phyloP scores from a whole-genome alignment of 2,888 invertebrate genomes.

The Nesidiocoris tenuis region DNA sequence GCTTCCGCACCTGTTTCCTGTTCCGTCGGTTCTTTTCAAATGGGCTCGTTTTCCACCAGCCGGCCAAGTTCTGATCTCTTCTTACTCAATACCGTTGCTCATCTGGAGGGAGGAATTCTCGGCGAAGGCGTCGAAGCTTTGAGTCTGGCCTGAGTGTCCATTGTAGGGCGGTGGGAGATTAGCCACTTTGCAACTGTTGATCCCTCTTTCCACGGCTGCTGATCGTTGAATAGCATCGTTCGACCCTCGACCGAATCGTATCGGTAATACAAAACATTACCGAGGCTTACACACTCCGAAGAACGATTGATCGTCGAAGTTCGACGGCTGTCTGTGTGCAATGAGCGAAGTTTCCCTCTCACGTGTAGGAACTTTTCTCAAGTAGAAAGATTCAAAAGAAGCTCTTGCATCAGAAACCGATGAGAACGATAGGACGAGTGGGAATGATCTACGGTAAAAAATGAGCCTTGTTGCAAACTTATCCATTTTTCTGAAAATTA shows the following conservation, averaged over 20 bases:
- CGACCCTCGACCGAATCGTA: neutral
- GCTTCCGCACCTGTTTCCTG: neutral
- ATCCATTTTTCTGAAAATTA: no score
- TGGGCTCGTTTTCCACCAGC: neutral
- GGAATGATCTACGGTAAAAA: no score
- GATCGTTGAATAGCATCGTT: neutral
- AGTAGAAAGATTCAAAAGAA: no score
- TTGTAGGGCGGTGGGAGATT: conserved; percentile 7
- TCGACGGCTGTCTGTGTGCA: no score
- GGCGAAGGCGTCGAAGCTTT: neutral
- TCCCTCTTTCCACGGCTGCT: conserved; percentile 4
- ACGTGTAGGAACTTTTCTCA: no score
- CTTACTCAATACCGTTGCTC: neutral
- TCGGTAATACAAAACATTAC: neutral
- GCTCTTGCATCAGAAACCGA: no score
- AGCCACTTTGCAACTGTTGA: conserved; percentile 31
- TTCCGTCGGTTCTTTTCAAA: neutral
- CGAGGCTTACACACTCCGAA: neutral
- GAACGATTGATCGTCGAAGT: neutral
- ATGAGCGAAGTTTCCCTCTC: no score
- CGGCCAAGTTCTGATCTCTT: neutral
- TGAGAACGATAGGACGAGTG: no score
- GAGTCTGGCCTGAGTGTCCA: neutral
- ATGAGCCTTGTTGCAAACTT: no score
- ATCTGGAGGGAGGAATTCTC: neutral